phyloP scores from a whole-genome alignment of 2,888 invertebrate species.

The Elysia crispata region DNA sequence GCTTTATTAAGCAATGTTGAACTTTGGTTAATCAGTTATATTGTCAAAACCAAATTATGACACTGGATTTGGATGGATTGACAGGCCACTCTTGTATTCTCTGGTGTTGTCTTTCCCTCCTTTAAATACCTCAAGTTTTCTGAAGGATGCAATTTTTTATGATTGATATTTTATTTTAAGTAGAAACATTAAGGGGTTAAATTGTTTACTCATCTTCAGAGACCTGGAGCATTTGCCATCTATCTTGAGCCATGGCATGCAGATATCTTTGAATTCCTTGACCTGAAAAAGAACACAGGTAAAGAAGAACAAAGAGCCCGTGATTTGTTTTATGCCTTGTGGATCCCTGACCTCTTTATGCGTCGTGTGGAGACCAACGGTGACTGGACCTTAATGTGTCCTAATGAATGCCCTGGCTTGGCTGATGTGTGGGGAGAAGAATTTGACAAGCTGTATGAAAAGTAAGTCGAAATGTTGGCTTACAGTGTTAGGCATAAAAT shows the following conservation, averaged over 20 bases:
- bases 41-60: too few relatives aligned
- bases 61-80: too few relatives aligned
- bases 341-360: constrained; percentile 99
- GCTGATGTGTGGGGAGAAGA: constrained; percentile 96
- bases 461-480: too few relatives aligned
- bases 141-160: not conserved
- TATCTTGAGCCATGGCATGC: constrained; percentile 99
- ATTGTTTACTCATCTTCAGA: constrained; percentile 72
- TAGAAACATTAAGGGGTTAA: not conserved
- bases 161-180: not conserved
- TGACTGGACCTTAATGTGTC: constrained; percentile 98
- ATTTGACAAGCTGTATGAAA: constrained; percentile 91
- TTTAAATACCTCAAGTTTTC: too few relatives aligned
- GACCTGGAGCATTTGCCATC: constrained; percentile 98
- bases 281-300: constrained; percentile 95
- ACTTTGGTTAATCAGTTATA: too few relatives aligned
- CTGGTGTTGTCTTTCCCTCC: too few relatives aligned
- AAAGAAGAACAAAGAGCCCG: constrained; percentile 95
- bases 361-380: constrained; percentile 87
- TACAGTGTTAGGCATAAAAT: too few relatives aligned
- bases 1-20: too few relatives aligned
- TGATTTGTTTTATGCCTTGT: constrained; percentile 96
- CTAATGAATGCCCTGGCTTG: constrained; percentile 93
- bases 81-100: too few relatives aligned
- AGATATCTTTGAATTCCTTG: constrained; percentile 95